Base-by-base conservation (phyloP, 2,797 vertebrate species). In the Margarornis squamiger region DNA sequence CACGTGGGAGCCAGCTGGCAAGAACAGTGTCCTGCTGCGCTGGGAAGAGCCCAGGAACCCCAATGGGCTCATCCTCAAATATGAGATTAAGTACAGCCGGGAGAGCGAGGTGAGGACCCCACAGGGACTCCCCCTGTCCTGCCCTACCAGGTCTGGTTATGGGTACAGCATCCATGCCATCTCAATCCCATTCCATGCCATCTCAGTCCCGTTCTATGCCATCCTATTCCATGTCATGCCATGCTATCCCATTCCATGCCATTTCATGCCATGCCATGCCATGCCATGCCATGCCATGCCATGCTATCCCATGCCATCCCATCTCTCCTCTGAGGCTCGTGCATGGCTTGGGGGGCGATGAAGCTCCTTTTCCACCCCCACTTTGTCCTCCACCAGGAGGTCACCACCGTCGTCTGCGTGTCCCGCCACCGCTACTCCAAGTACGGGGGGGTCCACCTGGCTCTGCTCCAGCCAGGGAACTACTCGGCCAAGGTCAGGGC, bases 61-160 rank as follows among this genome's bases (percentile, higher is more conserved):
- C 72, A 98, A 98, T 0, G 98, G 98, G 46, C 97, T 98, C 84
- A 98, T 98, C 95, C 98, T 98, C 62, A 98, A 98, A 82, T 98
- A 98, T 0, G 98, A 98, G 96, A 97, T 98, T 88, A 98, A 98
- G 63, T 98, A 98, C 96, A 98, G 97, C 46, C 96, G 98, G 1
- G 95, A 97, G 75, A 97, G 86, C 9, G 98, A 98, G 97, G 98
- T 98, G 95, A 95, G 97, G 57, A 5, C 2, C 1, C 10, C 17
- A 8, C 23, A 2, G 0, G 7, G 2, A 36, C 34, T 30, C 19
- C 9, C 12, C 6, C 52, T 57, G 62, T 9, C 32, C 5, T 4
- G 14, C n/a, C 32, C 27, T 14, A 20, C 7, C 13, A 23, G 15
- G 1, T 49, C 41, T 55, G 30, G 17, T 34, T 52, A 29, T 3